phyloP scores from a whole-genome alignment of 2,797 vertebrate species.

The Fratercula arctica region DNA sequence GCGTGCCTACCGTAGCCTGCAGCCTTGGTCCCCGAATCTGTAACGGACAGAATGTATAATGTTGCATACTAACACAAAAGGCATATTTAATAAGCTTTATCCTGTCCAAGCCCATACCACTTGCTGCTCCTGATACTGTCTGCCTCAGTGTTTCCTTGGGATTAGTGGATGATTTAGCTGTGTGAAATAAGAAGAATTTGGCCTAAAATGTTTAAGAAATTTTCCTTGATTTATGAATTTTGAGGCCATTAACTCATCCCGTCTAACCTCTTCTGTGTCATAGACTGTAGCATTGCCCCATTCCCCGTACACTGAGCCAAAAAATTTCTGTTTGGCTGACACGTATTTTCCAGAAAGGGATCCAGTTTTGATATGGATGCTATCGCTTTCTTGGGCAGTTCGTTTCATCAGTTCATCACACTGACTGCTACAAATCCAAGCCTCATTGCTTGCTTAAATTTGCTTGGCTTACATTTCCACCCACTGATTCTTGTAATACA shows the following conservation, averaged over 20 bases:
- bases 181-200: background rate
- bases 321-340: background rate
- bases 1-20: background rate
- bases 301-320: background rate
- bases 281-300: background rate
- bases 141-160: background rate
- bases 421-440: slow-evolving; percentile 10
- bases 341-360: background rate
- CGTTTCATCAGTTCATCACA: slow-evolving; percentile 24
- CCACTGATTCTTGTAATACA: slow-evolving; percentile 40
- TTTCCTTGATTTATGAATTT: background rate
- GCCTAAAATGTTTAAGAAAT: background rate
- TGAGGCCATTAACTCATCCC: background rate
- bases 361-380: background rate
- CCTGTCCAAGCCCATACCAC: background rate
- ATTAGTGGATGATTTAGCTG: background rate
- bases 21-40: background rate
- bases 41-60: background rate
- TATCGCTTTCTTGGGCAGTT: background rate
- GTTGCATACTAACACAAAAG: background rate
- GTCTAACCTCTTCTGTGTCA: background rate
- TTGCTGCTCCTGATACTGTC: background rate
- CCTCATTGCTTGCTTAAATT: background rate
- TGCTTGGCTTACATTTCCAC: slow-evolving; percentile 35
- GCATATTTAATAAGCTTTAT: background rate